Conservation (phyloP, 2,113 vertebrate genomes). For the rat (Rattus norvegicus) region DNA sequence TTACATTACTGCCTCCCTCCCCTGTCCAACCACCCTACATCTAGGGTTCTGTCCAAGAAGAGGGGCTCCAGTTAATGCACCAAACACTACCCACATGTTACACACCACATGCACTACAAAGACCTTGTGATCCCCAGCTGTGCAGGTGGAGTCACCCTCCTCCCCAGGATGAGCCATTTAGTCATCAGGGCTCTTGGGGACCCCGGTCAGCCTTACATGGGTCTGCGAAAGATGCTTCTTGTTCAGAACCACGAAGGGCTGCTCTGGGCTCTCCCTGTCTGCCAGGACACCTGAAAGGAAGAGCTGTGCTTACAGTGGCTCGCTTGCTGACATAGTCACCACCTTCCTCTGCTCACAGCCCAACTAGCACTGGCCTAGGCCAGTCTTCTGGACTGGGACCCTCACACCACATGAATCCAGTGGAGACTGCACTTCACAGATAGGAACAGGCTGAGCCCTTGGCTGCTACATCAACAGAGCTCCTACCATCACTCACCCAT, state of each 20-base stretch:
- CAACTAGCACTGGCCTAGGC: background rate
- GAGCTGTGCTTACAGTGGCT: too few species aligned
- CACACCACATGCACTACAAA: background rate
- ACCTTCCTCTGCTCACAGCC: background rate
- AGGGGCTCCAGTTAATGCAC: background rate
- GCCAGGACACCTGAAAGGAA: constrained; percentile 37
- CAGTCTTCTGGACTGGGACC: background rate
- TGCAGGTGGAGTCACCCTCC: too few species aligned
- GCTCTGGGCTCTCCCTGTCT: background rate
- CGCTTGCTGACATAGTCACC: too few species aligned
- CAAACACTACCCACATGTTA: background rate
- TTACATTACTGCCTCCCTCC: background rate
- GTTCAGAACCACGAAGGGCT: background rate
- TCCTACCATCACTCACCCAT: background rate
- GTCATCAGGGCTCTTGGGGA: background rate
- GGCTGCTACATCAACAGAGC: background rate
- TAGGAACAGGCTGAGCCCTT: too few species aligned
- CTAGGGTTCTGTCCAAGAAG: background rate
- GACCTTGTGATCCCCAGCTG: background rate
- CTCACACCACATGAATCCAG: background rate
- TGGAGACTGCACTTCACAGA: background rate
- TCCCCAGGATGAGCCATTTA: background rate
- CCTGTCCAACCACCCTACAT: too few species aligned
- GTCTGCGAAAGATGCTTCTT: constrained; percentile 60
- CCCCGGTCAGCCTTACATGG: constrained; percentile 76